A percentile compares a stretch with the other conserved stretches of the same genome.
phyloP scores from a whole-genome alignment of 2,113 vertebrate genomes.

The Podarcis raffonei region DNA sequence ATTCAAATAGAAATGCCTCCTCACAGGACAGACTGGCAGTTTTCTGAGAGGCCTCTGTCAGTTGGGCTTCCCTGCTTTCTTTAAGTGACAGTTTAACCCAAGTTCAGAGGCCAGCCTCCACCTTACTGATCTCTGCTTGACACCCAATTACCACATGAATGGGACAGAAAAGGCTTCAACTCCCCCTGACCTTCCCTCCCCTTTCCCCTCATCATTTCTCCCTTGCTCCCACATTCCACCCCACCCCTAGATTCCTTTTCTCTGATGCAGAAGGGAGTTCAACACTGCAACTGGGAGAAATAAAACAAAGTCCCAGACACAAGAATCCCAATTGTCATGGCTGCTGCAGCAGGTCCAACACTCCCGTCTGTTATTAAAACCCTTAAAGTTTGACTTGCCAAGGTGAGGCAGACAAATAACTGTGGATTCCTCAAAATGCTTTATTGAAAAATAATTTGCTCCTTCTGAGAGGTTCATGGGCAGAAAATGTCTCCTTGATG shows the following conservation, averaged over 20 bases:
- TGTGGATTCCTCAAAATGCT: slow-evolving; percentile 62
- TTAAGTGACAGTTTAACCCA: slow-evolving; percentile 86
- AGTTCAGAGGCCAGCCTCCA: slow-evolving; percentile 77
- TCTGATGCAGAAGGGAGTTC: slow-evolving; percentile 60
- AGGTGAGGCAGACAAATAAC: slow-evolving; percentile 34
- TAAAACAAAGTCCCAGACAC: slow-evolving; percentile 79
- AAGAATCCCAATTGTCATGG: slow-evolving; percentile 74
- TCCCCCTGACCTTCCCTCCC: slow-evolving; percentile 79
- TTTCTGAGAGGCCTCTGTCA: slow-evolving; percentile 71
- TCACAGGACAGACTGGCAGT: slow-evolving; percentile 64
- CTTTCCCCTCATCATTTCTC: slow-evolving; percentile 66
- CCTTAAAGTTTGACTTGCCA: slow-evolving; percentile 68
- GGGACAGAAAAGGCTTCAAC: slow-evolving; percentile 85
- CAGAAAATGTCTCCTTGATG: slow-evolving; percentile 42
- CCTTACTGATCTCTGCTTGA: slow-evolving; percentile 89
- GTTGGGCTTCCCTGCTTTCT: slow-evolving; percentile 72
- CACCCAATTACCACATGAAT: slow-evolving; percentile 99
- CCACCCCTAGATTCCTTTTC: slow-evolving; percentile 73
- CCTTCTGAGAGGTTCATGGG: slow-evolving; percentile 12
- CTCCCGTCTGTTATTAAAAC: slow-evolving; percentile 68
- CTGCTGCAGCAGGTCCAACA: slow-evolving; percentile 61
- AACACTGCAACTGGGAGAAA: slow-evolving; percentile 83
- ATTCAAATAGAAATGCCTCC: slow-evolving; percentile 6
- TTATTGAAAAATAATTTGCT: slow-evolving; percentile 72
- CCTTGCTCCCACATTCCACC: slow-evolving; percentile 55